Conservation (phyloP, 2,888 invertebrate genomes). For the Exocentrus adspersus region DNA sequence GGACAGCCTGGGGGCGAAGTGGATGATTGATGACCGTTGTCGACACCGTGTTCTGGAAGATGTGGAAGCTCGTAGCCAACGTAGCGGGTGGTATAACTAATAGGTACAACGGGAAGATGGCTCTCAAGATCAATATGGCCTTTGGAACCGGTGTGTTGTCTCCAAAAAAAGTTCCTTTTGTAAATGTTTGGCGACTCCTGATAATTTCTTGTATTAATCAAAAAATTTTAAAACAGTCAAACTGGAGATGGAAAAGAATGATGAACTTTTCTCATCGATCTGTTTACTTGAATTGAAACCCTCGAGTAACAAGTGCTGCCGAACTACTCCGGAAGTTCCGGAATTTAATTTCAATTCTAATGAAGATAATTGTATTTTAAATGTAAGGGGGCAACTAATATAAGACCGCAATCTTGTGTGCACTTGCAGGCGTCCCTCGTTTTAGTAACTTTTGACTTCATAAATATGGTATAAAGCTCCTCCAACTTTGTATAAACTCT, state of each 20-base stretch:
- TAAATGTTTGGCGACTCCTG: too few species aligned
- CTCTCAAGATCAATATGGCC: slow-evolving; percentile 50
- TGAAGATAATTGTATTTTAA: slow-evolving; percentile 26
- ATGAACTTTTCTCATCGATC: slow-evolving; percentile 3
- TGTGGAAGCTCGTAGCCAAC: slow-evolving; percentile 58
- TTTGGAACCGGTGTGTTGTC: slow-evolving; percentile 35
- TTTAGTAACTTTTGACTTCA: slow-evolving; percentile 26
- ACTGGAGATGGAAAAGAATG: too few species aligned
- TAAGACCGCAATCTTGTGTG: slow-evolving; percentile 33
- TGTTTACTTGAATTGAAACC: slow-evolving; percentile 1
- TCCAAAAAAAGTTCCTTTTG: too few species aligned
- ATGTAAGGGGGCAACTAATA: slow-evolving; percentile 28
- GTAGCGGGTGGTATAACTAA: slow-evolving; percentile 60
- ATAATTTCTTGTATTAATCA: too few species aligned
- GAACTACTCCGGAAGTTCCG: slow-evolving; percentile 21
- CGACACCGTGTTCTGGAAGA: slow-evolving; percentile 62
- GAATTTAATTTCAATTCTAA: slow-evolving; percentile 33
- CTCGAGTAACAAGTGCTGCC: slow-evolving; percentile 24
- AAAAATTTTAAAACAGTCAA: too few species aligned
- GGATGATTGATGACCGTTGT: slow-evolving; percentile 63
- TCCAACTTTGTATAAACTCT: slow-evolving; percentile 47
- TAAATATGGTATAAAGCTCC: slow-evolving; percentile 30
- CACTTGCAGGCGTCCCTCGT: slow-evolving; percentile 25
- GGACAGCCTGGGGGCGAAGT: slow-evolving; percentile 56
- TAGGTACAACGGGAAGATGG: slow-evolving; percentile 57